Conservation (phyloP, 2,113 vertebrate species). For the Chamaea fasciata region DNA sequence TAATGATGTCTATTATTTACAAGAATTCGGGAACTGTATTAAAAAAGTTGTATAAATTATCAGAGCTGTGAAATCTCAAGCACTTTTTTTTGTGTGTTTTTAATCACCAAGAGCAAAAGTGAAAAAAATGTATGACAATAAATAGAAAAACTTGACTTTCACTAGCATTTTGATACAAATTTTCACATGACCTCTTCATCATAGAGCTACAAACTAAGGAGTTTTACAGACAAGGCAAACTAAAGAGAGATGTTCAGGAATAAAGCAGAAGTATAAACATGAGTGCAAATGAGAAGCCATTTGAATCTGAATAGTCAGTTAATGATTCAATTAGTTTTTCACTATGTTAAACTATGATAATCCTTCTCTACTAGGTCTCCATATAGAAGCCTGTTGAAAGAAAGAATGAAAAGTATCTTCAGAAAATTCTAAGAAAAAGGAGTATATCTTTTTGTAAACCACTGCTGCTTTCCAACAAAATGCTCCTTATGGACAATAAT, state of each 20-base stretch:
- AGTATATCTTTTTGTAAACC: constrained; percentile 37
- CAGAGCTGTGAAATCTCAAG: neutral
- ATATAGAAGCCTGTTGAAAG: constrained; percentile 62
- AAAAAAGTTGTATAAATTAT: neutral
- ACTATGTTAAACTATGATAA: constrained; percentile 77
- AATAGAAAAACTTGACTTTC: constrained; percentile 9
- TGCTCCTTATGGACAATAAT: neutral
- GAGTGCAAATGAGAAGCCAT: constrained; percentile 66
- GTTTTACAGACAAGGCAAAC: constrained; percentile 69
- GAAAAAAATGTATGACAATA: neutral
- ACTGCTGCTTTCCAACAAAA: constrained; percentile 30
- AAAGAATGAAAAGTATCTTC: constrained; percentile 57
- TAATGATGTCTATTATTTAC: neutral
- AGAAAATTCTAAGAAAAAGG: constrained; percentile 34
- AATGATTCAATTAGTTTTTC: constrained; percentile 83
- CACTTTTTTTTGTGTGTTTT: neutral
- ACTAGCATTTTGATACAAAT: neutral
- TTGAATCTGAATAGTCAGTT: constrained; percentile 83
- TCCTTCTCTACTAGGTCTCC: constrained; percentile 70
- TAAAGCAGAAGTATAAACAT: constrained; percentile 72
- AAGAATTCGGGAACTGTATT: neutral
- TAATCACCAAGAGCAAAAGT: neutral
- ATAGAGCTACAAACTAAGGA: constrained; percentile 51
- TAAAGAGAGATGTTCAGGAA: constrained; percentile 42
- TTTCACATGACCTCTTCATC: constrained; percentile 77